These are phyloP conservation scores for Luperina nickerlii DNA, from an alignment of 2,888 invertebrate genomes.

Conservation along the genomic window DNA sequence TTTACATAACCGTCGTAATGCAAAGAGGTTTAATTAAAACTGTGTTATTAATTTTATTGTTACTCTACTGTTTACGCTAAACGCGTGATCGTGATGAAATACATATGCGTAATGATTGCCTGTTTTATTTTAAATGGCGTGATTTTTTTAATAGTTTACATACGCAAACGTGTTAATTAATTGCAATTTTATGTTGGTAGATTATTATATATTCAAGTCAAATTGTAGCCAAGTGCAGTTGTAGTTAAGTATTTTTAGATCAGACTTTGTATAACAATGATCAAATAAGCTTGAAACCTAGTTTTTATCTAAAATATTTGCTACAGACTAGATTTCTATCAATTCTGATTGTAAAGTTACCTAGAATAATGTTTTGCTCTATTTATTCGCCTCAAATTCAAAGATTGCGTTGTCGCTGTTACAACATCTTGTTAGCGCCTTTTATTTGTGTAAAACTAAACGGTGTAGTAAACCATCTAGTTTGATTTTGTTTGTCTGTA, in stretches of 20 bases:
- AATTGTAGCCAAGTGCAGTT: neutral
- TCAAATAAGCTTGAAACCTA: neutral
- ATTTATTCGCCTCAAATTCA: constrained; percentile 41
- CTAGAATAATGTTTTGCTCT: constrained; percentile 47
- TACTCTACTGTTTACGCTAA: constrained; percentile 27
- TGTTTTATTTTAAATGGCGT: neutral
- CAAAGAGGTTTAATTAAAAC: constrained; percentile 24
- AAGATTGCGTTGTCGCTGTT: constrained; percentile 53
- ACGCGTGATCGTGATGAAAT: constrained; percentile 15
- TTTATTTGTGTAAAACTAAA: constrained; percentile 32
- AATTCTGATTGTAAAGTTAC: neutral
- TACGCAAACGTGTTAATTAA: neutral
- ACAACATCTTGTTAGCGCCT: constrained; percentile 21
- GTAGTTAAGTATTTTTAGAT: neutral
- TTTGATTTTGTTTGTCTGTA: too few species aligned
- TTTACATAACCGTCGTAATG: constrained; percentile 33
- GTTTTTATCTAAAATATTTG: neutral
- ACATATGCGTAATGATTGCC: neutral
- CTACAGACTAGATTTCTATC: neutral
- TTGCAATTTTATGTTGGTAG: neutral
- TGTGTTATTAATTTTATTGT: constrained; percentile 13
- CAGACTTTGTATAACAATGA: neutral
- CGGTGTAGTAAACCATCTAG: neutral
- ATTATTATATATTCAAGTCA: neutral
- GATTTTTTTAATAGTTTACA: neutral